A percentile compares a stretch with the other conserved stretches of the same genome.
Conservation (phyloP, 2,113 vertebrate genomes). For the Phyllopteryx taeniolatus region DNA sequence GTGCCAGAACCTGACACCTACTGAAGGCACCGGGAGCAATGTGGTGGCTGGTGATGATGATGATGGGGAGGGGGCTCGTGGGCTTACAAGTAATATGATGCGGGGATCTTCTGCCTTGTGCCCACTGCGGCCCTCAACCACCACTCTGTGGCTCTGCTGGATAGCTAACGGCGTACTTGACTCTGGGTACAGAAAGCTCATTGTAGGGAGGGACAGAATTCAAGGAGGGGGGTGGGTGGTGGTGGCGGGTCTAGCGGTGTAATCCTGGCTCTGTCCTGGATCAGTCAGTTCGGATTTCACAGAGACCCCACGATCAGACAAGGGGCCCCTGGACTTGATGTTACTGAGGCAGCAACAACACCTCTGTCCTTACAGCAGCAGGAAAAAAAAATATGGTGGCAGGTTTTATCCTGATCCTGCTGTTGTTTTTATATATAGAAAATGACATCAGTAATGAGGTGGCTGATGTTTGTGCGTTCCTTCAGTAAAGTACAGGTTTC, state of each 20-base stretch:
- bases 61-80: constrained; percentile 24
- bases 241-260: constrained; percentile 69
- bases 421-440: not conserved
- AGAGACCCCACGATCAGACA: constrained; percentile 63
- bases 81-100: constrained; percentile 65
- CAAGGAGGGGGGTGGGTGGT: constrained; percentile 15
- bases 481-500: not conserved
- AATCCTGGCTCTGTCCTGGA: constrained; percentile 81
- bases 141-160: constrained; percentile 63
- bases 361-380: constrained; percentile 37
- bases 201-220: constrained; percentile 69
- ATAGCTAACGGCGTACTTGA: constrained; percentile 75
- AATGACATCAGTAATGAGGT: not conserved
- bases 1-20: constrained; percentile 68
- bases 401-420: not conserved
- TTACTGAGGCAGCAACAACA: constrained; percentile 61
- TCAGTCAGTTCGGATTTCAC: constrained; percentile 83
- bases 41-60: constrained; percentile 55
- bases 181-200: constrained; percentile 74
- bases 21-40: constrained; percentile 50
- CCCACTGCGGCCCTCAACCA: constrained; percentile 74
- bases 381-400: not conserved
- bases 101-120: constrained; percentile 66
- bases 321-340: constrained; percentile 53
- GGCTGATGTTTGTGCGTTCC: not conserved